These are phyloP conservation scores for Yponomeuta sedellus DNA, from an alignment of 2,888 invertebrate species.

Conservation along the genomic window DNA sequence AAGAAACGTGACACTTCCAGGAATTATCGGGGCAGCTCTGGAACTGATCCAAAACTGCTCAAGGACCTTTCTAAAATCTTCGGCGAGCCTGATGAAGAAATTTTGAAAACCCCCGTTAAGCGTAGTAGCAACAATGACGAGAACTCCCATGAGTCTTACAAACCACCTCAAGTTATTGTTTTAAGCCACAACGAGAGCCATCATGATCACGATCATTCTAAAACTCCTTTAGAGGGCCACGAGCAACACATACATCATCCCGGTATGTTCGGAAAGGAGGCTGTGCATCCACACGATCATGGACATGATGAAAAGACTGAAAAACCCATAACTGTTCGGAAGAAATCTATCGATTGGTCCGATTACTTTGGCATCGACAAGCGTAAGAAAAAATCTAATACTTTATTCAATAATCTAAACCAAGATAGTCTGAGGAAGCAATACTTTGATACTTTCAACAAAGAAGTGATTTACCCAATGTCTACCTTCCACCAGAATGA, in stretches of 20 bases:
- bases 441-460: slow-evolving; percentile 63
- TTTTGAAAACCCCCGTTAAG: slow-evolving; percentile 73
- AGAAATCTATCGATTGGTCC: slow-evolving; percentile 91
- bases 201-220: slow-evolving; percentile 31
- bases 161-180: slow-evolving; percentile 52
- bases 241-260: slow-evolving; percentile 33
- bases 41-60: slow-evolving; percentile 82
- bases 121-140: slow-evolving; percentile 61
- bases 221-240: slow-evolving; percentile 38
- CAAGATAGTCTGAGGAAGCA: slow-evolving; percentile 65
- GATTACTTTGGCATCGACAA: slow-evolving; percentile 90
- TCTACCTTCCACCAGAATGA: slow-evolving; percentile 53
- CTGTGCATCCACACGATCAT: slow-evolving; percentile 13
- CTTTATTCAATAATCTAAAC: slow-evolving; percentile 49
- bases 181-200: slow-evolving; percentile 45
- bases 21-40: slow-evolving; percentile 58
- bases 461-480: slow-evolving; percentile 58
- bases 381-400: slow-evolving; percentile 80
- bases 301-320: slow-evolving; percentile 31
- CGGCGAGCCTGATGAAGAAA: slow-evolving; percentile 57
- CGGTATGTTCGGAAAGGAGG: slow-evolving; percentile 41
- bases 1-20: slow-evolving; percentile 49
- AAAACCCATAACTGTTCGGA: slow-evolving; percentile 77
- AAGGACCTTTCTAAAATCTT: slow-evolving; percentile 83
- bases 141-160: slow-evolving; percentile 45